phyloP scores from a whole-genome alignment of 35 echinoderm and acorn worm species.

The Apostichopus japonicus region DNA sequence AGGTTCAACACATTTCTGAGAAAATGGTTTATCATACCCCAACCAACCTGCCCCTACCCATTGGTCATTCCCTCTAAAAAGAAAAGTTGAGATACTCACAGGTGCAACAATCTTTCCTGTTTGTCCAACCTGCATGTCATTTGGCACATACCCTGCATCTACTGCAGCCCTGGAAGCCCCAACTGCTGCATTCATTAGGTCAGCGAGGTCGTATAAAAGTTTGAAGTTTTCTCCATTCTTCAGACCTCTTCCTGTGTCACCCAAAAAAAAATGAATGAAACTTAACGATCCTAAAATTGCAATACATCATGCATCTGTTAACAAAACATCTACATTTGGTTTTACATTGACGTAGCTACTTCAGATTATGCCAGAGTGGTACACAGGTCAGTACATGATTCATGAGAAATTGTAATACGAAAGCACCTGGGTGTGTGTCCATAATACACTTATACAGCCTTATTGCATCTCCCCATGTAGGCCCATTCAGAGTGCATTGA shows the following conservation, averaged over 20 bases:
- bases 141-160: conserved; percentile 96
- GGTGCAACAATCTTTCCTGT: conserved; percentile 99
- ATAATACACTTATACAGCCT: too few species aligned
- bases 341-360: too few species aligned
- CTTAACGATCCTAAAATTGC: not conserved
- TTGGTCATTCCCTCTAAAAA: not conserved
- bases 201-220: conserved; percentile 85
- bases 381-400: too few species aligned
- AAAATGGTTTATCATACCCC: not conserved
- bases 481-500: too few species aligned
- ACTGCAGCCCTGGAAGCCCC: conserved; percentile 95
- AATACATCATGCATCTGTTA: not conserved
- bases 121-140: conserved; percentile 99
- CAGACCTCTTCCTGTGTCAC: conserved; percentile 84
- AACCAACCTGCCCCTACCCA: too few species aligned
- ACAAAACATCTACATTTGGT: too few species aligned
- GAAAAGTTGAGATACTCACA: conserved; percentile 64
- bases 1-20: not conserved
- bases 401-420: too few species aligned
- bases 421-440: too few species aligned
- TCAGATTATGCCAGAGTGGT: too few species aligned
- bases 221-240: conserved; percentile 98
- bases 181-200: conserved; percentile 92
- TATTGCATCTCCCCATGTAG: too few species aligned
- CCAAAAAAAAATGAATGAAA: conserved; percentile 3